Conservation (phyloP, 2,888 invertebrate species). For the Stramonita haemastoma region DNA sequence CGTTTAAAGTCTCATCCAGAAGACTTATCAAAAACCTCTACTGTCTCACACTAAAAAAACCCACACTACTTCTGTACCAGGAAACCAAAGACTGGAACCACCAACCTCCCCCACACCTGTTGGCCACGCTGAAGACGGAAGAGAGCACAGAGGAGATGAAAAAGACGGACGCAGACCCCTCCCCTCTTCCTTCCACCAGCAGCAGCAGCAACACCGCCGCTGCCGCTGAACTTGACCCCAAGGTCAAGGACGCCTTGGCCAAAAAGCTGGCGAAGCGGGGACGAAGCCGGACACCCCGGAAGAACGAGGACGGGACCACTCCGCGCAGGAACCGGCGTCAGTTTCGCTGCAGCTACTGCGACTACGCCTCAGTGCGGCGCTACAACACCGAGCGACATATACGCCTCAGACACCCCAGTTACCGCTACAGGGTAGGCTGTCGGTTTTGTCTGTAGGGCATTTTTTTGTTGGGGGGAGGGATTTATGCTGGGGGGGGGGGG, state of each 20-base stretch:
- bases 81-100: not conserved
- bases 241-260: not conserved
- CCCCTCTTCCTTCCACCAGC: slow-evolving; percentile 16
- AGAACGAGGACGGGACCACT: not conserved
- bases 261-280: not conserved
- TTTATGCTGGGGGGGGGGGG: too few relatives aligned
- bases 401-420: slow-evolving; percentile 36
- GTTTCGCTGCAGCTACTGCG: slow-evolving; percentile 36
- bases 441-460: not conserved
- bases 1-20: too few relatives aligned
- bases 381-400: slow-evolving; percentile 42
- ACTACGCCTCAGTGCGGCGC: slow-evolving; percentile 30
- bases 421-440: slow-evolving; percentile 19
- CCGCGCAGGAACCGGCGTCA: not conserved
- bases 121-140: not conserved
- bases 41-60: too few relatives aligned
- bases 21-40: too few relatives aligned
- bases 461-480: too few relatives aligned
- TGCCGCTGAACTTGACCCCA: not conserved
- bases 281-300: not conserved
- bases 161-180: not conserved
- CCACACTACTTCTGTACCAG: not conserved
- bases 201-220: too few relatives aligned
- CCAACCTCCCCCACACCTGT: not conserved
- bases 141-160: not conserved